Base-by-base conservation (phyloP, 2,888 invertebrate species). In the Escarpia spicata region DNA sequence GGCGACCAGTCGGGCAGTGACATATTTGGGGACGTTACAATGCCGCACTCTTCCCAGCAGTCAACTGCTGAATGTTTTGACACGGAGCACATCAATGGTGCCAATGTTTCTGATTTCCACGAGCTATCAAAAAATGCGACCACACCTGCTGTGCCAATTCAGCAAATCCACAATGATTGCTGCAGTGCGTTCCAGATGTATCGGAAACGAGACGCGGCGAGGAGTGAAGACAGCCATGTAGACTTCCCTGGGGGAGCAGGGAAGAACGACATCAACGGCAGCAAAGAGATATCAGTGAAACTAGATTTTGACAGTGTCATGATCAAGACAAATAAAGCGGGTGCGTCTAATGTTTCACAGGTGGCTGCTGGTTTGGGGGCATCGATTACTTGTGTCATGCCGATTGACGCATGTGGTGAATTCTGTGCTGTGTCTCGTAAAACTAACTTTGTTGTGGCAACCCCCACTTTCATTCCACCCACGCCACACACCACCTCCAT, bases 391-490 rank as follows among this genome's bases (percentile, higher is more conserved):
- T 75, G 75, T 75, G 75, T 75, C 75, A 75, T 2, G 19, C 75
- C 75, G 75, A 75, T 4, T 26, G 75, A 19, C 26, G n/a, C 75
- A 26, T 6, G n/a, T n/a, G 26, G 75, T 75, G 75, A 75, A 75
- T 75, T 75, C 75, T 15, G 26, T 4, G 75, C 19, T 6, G 15
- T 26, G n/a, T 75, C 75, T 15, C 26, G 4, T 75, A 75, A 75
- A 9, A 52, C 52, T 52, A 15, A 9, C 26, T n/a, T 75, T 75
- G 75, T n/a, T 26, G n/a, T n/a, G 75, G n/a, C 75, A 75, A 75
- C 75, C 75, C 75, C 75, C n/a, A 75, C 75, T 75, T 75, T 75
- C 75, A 75, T 75, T 75, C 75, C 75, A 26, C 75, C n/a, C 26
- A 75, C 75, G 4, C 75, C 75, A 75, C 75, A 75, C 6, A 26